phyloP scores from a whole-genome alignment of 2,888 invertebrate species.

The Dicyrtoma fusca region DNA sequence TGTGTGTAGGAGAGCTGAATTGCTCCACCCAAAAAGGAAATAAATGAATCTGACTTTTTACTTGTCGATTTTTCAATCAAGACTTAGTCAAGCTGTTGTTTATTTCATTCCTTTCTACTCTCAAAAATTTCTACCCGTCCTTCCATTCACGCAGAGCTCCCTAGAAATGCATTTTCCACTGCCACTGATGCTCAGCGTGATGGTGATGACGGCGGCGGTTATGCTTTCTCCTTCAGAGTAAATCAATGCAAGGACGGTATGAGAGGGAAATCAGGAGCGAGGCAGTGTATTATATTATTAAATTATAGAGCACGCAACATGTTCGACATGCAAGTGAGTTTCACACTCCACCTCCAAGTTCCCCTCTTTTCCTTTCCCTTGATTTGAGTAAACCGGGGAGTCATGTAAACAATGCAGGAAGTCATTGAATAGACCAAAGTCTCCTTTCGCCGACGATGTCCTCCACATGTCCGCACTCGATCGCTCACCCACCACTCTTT shows the following conservation, averaged over 20 bases:
- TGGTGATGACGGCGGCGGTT: neutral
- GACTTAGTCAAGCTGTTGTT: slow-evolving; percentile 13
- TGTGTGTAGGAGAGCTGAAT: neutral
- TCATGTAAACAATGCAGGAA: no score
- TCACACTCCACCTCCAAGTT: neutral
- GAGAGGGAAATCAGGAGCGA: neutral
- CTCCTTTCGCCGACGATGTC: neutral
- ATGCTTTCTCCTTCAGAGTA: neutral
- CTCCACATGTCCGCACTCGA: neutral
- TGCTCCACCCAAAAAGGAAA: neutral
- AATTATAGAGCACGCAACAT: slow-evolving; percentile 15
- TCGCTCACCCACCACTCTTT: neutral
- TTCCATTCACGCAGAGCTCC: neutral
- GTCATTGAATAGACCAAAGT: no score
- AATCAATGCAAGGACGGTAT: no score
- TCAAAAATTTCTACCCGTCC: no score
- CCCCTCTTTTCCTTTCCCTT: neutral
- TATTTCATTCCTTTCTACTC: slow-evolving; percentile 9
- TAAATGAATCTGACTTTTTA: slow-evolving; percentile 7
- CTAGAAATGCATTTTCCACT: neutral
- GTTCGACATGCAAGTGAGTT: neutral
- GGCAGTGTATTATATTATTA: slow-evolving; percentile 8
- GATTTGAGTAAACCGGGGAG: neutral
- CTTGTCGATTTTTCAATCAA: slow-evolving; percentile 2
- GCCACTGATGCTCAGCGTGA: neutral